These are phyloP conservation scores for Chunga burmeisteri DNA, from an alignment of 2,113 vertebrate species.

Conservation along the genomic window DNA sequence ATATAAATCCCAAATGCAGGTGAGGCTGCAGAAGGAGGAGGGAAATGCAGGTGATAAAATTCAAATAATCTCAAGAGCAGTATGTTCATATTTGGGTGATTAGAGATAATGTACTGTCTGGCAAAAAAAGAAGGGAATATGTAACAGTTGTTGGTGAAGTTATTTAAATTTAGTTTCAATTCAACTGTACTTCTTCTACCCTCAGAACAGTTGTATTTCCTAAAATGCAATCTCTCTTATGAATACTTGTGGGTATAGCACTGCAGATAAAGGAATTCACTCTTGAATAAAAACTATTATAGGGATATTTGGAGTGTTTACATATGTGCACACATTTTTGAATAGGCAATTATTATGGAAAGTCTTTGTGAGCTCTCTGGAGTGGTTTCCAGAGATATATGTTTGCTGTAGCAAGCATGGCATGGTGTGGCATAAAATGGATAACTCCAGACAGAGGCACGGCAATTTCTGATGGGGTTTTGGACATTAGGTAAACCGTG, in stretches of 20 bases:
- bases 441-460: not conserved
- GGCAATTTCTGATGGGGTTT: not conserved
- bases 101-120: not conserved
- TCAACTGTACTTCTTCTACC: not conserved
- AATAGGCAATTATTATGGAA: not conserved
- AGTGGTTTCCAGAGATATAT: rapidly evolving
- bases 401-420: not conserved
- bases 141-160: not conserved
- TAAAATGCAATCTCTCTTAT: not conserved
- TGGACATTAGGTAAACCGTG: not conserved
- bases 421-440: not conserved
- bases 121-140: not conserved
- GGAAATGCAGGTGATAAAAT: not conserved
- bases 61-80: not conserved
- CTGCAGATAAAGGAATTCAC: not conserved
- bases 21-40: not conserved
- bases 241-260: not conserved
- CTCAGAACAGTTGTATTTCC: not conserved
- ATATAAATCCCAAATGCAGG: not conserved
- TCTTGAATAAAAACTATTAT: not conserved
- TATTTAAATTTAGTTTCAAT: not conserved
- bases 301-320: not conserved
- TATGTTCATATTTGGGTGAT: not conserved
- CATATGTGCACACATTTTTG: not conserved
- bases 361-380: not conserved